A percentile compares a stretch with the other conserved stretches of the same genome.
phyloP scores from a whole-genome alignment of 1,140 invertebrate genomes.

The Anadara kagoshimensis region DNA sequence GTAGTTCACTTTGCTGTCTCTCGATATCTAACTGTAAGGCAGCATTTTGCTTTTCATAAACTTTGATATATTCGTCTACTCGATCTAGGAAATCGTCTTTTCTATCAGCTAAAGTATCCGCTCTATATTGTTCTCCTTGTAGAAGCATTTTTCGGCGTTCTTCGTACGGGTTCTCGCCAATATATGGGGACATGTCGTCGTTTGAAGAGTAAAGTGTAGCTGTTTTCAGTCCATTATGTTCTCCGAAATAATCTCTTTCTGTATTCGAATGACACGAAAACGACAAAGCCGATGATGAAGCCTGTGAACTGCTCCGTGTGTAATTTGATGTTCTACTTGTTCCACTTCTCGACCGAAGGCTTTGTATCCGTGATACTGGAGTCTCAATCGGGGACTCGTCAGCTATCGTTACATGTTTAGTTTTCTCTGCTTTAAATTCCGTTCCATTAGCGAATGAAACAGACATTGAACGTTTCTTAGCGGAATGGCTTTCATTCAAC shows the following conservation, averaged over 20 bases:
- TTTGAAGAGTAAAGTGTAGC: slow-evolving; percentile 1
- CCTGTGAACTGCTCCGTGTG: slow-evolving; percentile 1
- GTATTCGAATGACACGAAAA: slow-evolving; percentile 18
- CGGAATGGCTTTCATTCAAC: too few species aligned
- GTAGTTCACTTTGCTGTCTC: not conserved
- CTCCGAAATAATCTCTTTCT: slow-evolving; percentile 26
- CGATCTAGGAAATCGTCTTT: slow-evolving; percentile 30
- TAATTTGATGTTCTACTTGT: not conserved
- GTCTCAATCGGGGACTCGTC: too few species aligned
- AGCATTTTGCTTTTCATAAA: not conserved
- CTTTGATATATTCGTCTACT: slow-evolving; percentile 30
- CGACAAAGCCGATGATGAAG: not conserved
- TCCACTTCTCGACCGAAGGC: not conserved
- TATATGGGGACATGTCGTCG: slow-evolving; percentile 41
- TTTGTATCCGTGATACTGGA: too few species aligned
- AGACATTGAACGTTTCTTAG: too few species aligned
- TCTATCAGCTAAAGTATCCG: slow-evolving; percentile 13
- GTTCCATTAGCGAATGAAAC: too few species aligned
- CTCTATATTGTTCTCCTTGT: slow-evolving; percentile 23
- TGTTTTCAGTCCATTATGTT: slow-evolving; percentile 1
- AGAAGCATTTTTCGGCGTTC: slow-evolving; percentile 39
- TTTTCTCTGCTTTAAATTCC: too few species aligned
- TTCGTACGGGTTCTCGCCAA: slow-evolving; percentile 54
- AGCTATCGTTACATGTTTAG: too few species aligned
- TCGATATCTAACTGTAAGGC: not conserved